Conservation (phyloP, 2,113 vertebrate genomes). For the Philantomba maxwellii region DNA sequence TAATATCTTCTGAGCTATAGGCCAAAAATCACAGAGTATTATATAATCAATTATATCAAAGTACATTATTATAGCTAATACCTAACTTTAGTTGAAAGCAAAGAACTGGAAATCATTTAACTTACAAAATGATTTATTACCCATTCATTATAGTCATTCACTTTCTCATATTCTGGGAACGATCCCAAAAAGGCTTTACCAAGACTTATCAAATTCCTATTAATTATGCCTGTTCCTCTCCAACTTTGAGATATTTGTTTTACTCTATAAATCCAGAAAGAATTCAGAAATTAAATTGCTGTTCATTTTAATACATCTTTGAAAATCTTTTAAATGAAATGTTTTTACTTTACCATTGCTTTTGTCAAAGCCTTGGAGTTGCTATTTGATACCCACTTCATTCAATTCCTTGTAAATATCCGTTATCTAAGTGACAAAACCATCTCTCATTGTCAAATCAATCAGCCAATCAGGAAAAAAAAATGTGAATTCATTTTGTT, state of each 20-base stretch:
- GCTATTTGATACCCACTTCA: neutral
- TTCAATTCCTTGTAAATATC: neutral
- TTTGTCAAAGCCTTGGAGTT: neutral
- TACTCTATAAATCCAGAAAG: neutral
- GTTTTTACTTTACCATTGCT: slow-evolving; percentile 6
- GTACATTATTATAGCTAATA: neutral
- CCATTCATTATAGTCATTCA: slow-evolving; percentile 19
- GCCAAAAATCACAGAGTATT: neutral
- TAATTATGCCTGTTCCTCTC: neutral
- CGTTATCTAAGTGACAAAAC: neutral
- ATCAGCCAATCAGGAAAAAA: neutral
- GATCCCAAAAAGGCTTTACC: slow-evolving; percentile 4
- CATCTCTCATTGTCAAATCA: neutral
- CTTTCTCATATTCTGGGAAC: slow-evolving; percentile 18
- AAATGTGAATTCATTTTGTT: neutral
- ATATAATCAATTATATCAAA: neutral
- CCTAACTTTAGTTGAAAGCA: slow-evolving; percentile 19
- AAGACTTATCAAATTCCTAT: slow-evolving; percentile 34
- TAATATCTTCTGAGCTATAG: neutral
- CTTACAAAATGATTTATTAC: neutral
- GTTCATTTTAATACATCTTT: neutral
- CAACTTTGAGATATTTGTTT: slow-evolving; percentile 11
- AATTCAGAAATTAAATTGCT: slow-evolving; percentile 20
- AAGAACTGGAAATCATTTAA: slow-evolving; percentile 14
- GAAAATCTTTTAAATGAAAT: neutral